Conservation (phyloP, 2,888 invertebrate genomes). For the Notodonta ziczac region DNA sequence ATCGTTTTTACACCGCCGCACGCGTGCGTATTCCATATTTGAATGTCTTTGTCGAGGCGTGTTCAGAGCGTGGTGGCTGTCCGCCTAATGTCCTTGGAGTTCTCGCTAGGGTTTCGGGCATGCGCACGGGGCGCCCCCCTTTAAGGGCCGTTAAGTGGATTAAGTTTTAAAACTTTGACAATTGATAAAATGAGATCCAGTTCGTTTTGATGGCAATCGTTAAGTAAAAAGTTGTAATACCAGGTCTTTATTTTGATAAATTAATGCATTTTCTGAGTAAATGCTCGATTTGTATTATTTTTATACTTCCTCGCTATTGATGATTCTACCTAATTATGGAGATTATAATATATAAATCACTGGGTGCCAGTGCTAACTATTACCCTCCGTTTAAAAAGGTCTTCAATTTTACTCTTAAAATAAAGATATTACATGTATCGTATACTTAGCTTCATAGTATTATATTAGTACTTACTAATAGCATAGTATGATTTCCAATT, state of each 20-base stretch:
- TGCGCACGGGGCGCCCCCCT: slow-evolving; percentile 73
- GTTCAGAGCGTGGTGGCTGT: slow-evolving; percentile 49
- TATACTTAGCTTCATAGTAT: too few species aligned
- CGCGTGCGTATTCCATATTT: slow-evolving; percentile 65
- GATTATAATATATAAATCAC: too few species aligned
- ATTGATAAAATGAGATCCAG: slow-evolving; percentile 80
- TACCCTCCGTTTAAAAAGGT: too few species aligned
- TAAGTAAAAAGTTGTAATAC: slow-evolving; percentile 73
- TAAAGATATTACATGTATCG: too few species aligned
- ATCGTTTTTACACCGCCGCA: slow-evolving; percentile 64
- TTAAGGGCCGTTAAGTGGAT: slow-evolving; percentile 81
- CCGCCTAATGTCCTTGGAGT: slow-evolving; percentile 76
- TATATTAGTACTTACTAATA: too few species aligned
- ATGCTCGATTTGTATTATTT: neutral
- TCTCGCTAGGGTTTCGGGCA: slow-evolving; percentile 75
- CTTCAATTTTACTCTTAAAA: too few species aligned
- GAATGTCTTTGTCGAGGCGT: slow-evolving; percentile 54
- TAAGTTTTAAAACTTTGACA: slow-evolving; percentile 83
- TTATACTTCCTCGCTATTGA: neutral
- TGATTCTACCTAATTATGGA: too few species aligned
- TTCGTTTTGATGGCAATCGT: slow-evolving; percentile 70
- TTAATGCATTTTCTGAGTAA: slow-evolving; percentile 21
- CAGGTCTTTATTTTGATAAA: slow-evolving; percentile 41
- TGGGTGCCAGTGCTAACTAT: too few species aligned
- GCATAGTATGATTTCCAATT: too few species aligned